Conservation (phyloP, 1,140 invertebrate genomes). For the Steinernema feltiae region DNA sequence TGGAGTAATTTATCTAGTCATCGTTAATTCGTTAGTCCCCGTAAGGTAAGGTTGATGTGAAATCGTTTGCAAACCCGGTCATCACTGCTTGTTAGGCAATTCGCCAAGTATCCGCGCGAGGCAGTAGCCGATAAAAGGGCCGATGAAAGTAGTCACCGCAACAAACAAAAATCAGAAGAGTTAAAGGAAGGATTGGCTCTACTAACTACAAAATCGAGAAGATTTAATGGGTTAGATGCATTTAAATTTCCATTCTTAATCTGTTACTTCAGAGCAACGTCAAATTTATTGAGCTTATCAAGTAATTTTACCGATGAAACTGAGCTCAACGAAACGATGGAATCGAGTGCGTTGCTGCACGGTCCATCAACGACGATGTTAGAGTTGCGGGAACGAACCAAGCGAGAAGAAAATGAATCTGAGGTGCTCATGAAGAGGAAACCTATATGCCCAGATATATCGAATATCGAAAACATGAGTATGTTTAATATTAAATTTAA, state of each 20-base stretch:
- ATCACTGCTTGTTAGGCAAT: not conserved
- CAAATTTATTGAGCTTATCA: not conserved
- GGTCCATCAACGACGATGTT: not conserved
- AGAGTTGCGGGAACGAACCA: not conserved
- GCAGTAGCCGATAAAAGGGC: too few relatives aligned
- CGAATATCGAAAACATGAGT: not conserved
- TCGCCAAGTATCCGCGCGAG: not conserved
- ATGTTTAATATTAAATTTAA: too few relatives aligned
- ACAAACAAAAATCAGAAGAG: too few relatives aligned
- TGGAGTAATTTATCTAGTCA: not conserved
- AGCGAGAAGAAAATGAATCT: not conserved
- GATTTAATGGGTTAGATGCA: too few relatives aligned
- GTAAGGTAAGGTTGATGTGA: not conserved
- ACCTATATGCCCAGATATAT: not conserved
- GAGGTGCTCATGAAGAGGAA: not conserved
- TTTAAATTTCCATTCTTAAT: too few relatives aligned
- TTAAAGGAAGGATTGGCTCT: too few relatives aligned
- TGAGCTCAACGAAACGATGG: not conserved
- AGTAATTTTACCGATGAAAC: not conserved
- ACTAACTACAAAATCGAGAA: too few relatives aligned
- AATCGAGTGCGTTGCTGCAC: not conserved
- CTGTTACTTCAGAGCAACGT: not conserved
- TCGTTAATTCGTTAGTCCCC: not conserved
- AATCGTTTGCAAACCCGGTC: not conserved
- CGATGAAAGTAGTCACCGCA: too few relatives aligned